phyloP scores from a whole-genome alignment of 2,797 vertebrate genomes.

The Stomatorhinus walkeri region DNA sequence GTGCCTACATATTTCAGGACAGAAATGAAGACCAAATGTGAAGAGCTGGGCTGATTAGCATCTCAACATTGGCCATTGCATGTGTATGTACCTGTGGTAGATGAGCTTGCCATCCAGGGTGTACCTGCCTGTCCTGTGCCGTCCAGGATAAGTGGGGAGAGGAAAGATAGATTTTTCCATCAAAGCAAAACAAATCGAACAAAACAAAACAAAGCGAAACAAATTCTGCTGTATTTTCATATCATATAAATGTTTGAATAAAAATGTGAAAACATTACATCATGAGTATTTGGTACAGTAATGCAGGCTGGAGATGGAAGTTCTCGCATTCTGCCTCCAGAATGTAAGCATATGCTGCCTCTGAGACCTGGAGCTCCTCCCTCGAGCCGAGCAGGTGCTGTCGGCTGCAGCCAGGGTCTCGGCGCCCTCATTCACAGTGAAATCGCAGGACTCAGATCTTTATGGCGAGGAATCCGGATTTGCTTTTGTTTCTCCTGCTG shows the following conservation, averaged over 20 bases:
- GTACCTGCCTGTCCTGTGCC: neutral
- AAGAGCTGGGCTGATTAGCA: neutral
- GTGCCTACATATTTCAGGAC: neutral
- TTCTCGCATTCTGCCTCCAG: neutral
- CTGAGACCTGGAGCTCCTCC: neutral
- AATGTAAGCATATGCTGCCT: neutral
- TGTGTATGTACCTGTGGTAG: neutral
- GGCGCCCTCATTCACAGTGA: neutral
- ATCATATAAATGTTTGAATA: neutral
- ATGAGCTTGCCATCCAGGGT: neutral
- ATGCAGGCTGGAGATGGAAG: neutral
- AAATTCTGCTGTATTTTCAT: neutral
- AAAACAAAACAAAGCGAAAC: neutral
- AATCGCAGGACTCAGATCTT: conserved; percentile 4
- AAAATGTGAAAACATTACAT: neutral
- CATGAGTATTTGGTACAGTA: neutral
- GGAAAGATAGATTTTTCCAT: neutral
- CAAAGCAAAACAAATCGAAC: neutral
- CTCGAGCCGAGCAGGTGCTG: neutral
- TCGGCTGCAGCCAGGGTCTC: neutral
- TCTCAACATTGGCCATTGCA: neutral
- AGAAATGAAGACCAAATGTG: neutral
- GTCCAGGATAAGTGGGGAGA: neutral
- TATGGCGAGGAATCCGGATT: neutral
- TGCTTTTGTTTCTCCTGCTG: neutral